A percentile compares a stretch with the other conserved stretches of the same genome.
Evolutionary conservation across 2,113 vertebrate species (phyloP).

Genomic region (Solea senegalensis): DNA sequence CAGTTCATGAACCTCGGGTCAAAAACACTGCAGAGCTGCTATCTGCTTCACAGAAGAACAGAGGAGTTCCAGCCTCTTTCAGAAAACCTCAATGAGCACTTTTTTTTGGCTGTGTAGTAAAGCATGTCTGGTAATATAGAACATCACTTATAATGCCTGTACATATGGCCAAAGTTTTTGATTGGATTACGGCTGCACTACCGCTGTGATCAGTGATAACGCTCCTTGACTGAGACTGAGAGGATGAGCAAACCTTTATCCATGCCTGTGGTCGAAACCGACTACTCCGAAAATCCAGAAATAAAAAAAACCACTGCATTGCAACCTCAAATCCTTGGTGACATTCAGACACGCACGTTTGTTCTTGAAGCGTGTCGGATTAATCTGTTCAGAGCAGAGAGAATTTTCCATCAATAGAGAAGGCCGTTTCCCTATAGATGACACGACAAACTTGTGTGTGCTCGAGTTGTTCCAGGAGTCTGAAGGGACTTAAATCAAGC

Average conservation of each 20-base stretch:
- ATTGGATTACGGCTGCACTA: conserved; percentile 24
- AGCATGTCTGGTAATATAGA: conserved; percentile 39
- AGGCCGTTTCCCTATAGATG: conserved; percentile 22
- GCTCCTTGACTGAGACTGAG: conserved; percentile 12
- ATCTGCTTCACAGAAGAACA: conserved; percentile 13
- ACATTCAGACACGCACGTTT: conserved; percentile 17
- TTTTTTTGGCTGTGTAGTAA: conserved; percentile 55
- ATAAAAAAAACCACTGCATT: conserved; percentile 22
- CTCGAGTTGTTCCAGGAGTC: conserved; percentile 12
- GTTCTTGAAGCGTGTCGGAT: not conserved
- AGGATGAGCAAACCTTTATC: conserved; percentile 9
- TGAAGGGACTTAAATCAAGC: not conserved
- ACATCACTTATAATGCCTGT: conserved; percentile 17
- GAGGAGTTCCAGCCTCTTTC: conserved; percentile 61
- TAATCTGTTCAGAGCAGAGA: conserved; percentile 9
- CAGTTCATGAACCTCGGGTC: conserved; percentile 39
- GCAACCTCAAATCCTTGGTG: conserved; percentile 31
- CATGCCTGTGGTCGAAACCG: not conserved
- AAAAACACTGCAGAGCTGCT: conserved; percentile 32
- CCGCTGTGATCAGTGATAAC: conserved; percentile 18
- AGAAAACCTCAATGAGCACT: conserved; percentile 22
- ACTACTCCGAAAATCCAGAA: conserved; percentile 10
- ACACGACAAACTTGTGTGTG: conserved; percentile 3
- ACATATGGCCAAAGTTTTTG: conserved; percentile 29
- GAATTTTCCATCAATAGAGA: not conserved